Percentiles rank a stretch among this genome's conserved stretches.
phyloP scores from a whole-genome alignment of 2,113 vertebrate species.

The Pluvianellus socialis region DNA sequence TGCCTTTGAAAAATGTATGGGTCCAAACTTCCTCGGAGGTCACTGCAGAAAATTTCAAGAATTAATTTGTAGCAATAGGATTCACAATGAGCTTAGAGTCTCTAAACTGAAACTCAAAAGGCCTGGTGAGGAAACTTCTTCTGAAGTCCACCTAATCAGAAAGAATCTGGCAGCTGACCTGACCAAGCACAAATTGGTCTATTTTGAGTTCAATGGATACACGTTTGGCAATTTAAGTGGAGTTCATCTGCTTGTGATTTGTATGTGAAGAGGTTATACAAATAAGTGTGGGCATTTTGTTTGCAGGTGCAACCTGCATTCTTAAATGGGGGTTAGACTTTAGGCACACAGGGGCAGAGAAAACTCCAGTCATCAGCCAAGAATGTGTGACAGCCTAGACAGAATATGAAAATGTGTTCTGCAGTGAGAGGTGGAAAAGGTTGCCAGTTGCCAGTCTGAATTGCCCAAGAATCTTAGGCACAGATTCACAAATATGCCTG shows the following conservation, averaged over 20 bases:
- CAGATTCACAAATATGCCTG: background rate
- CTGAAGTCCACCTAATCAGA: background rate
- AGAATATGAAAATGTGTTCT: background rate
- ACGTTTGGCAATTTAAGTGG: background rate
- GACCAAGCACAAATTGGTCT: background rate
- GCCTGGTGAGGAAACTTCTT: background rate
- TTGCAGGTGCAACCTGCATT: background rate
- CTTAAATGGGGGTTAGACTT: background rate
- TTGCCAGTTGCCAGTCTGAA: background rate
- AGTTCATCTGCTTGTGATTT: background rate
- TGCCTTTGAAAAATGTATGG: background rate
- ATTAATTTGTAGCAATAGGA: background rate
- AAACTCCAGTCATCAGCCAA: background rate
- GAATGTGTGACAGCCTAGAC: background rate
- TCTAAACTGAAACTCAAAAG: background rate
- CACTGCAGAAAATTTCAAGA: background rate
- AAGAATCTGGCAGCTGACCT: background rate
- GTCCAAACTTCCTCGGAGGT: background rate
- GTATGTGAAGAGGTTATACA: background rate
- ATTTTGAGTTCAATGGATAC: background rate
- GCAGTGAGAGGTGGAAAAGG: background rate
- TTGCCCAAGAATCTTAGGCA: background rate
- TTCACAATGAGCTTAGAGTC: background rate
- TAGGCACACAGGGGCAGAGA: background rate
- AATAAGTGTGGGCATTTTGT: background rate